Conservation (phyloP, 2,888 invertebrate genomes). For the Altica lythri region DNA sequence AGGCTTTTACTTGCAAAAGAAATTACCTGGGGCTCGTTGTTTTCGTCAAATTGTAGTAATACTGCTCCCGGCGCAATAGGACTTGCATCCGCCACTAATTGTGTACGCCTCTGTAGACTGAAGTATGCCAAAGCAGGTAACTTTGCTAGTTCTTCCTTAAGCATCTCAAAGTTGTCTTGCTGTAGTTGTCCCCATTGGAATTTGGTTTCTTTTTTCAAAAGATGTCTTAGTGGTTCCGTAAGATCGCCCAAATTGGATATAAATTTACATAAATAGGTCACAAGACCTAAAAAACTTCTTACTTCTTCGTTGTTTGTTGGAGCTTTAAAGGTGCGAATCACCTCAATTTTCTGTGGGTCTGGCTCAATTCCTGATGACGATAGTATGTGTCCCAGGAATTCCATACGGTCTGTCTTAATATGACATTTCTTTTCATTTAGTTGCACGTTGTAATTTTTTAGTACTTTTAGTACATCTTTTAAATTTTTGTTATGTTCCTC, state of each 20-base stretch:
- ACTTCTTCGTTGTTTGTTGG: constrained; percentile 1
- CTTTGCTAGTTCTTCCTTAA: constrained; percentile 19
- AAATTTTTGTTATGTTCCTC: background rate
- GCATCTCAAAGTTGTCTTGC: constrained; percentile 18
- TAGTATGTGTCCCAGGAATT: background rate
- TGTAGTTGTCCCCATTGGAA: constrained; percentile 17
- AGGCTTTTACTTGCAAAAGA: constrained; percentile 42
- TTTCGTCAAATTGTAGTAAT: constrained; percentile 38
- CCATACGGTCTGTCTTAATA: background rate
- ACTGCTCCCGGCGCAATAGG: constrained; percentile 39
- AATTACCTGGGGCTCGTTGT: constrained; percentile 37
- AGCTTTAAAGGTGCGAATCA: background rate
- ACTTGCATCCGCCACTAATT: constrained; percentile 36
- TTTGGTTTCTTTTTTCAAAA: constrained; percentile 24
- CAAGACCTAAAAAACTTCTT: background rate
- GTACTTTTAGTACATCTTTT: background rate
- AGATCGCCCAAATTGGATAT: too few relatives aligned
- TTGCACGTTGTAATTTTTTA: background rate
- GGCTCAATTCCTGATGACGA: background rate
- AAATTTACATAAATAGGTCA: too few relatives aligned
- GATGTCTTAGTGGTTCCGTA: constrained; percentile 26
- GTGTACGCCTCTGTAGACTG: constrained; percentile 24
- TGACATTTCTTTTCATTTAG: background rate
- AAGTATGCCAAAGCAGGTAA: constrained; percentile 29
- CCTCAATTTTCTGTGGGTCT: constrained; percentile 2